phyloP scores from a whole-genome alignment of 2,113 vertebrate species.

The Benitochromis conjunctus region DNA sequence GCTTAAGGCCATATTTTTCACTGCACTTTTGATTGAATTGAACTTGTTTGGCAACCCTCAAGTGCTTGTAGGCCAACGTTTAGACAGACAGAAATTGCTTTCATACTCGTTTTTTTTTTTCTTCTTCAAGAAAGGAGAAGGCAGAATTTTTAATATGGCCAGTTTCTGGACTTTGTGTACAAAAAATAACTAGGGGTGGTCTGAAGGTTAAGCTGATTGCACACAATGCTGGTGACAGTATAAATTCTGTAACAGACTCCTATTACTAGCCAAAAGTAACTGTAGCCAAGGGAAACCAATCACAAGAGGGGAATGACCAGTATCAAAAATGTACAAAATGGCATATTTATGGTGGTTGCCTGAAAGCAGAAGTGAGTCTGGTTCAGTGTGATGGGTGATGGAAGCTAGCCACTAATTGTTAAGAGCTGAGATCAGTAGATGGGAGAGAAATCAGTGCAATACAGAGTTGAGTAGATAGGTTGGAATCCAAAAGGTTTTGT shows the following conservation, averaged over 20 bases:
- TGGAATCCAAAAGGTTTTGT: too few relatives aligned
- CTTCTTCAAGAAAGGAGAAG: background rate
- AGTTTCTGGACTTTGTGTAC: background rate
- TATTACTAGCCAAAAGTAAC: background rate
- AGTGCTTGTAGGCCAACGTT: conserved; percentile 6
- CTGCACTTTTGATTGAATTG: conserved; percentile 21
- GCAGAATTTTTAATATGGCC: background rate
- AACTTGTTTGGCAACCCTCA: conserved; percentile 32
- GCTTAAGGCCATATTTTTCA: conserved; percentile 20
- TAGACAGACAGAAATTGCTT: background rate
- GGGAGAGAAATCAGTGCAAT: too few relatives aligned
- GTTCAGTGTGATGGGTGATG: too few relatives aligned
- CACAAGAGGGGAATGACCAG: background rate
- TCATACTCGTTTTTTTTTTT: background rate
- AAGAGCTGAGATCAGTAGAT: too few relatives aligned
- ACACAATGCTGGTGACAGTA: background rate
- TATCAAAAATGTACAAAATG: too few relatives aligned
- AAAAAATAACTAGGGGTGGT: background rate
- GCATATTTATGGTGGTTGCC: too few relatives aligned
- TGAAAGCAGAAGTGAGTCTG: too few relatives aligned
- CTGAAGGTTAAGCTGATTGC: background rate
- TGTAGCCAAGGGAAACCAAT: background rate
- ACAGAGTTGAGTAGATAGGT: too few relatives aligned
- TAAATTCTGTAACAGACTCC: background rate
- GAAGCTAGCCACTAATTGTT: too few relatives aligned